phyloP scores from a whole-genome alignment of 1,140 invertebrate species.

The Mizuhopecten yessoensis region DNA sequence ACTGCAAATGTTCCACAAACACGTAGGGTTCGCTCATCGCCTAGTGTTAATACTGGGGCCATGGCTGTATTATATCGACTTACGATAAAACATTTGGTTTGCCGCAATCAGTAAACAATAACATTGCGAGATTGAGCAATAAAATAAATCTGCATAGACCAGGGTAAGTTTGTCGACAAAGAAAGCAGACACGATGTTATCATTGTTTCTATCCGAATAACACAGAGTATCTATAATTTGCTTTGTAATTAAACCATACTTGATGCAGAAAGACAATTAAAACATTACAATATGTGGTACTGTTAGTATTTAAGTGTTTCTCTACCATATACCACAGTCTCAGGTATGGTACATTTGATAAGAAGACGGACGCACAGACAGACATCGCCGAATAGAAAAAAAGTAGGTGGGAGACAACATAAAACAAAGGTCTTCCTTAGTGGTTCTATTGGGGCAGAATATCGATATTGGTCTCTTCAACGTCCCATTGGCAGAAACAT shows the following conservation, averaged over 20 bases:
- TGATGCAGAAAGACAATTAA: neutral
- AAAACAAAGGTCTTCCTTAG: no score
- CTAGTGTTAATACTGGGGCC: neutral
- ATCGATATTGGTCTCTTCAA: no score
- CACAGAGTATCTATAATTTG: neutral
- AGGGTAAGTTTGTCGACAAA: neutral
- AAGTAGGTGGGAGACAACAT: no score
- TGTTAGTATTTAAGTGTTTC: no score
- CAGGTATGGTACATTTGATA: no score
- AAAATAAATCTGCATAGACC: neutral
- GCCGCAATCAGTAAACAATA: slow-evolving; percentile 10
- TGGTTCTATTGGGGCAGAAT: no score
- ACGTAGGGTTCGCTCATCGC: neutral
- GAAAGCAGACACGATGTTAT: neutral
- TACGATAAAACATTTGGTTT: slow-evolving; percentile 9
- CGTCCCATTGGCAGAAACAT: no score
- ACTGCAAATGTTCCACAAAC: neutral
- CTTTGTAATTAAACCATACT: neutral
- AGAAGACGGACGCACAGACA: no score
- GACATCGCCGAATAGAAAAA: no score
- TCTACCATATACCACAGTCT: no score
- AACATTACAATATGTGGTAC: no score
- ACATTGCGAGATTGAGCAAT: slow-evolving; percentile 15
- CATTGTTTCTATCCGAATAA: neutral
- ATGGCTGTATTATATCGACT: neutral